phyloP scores from a whole-genome alignment of 2,797 vertebrate genomes.

The Sebastes vulpes region DNA sequence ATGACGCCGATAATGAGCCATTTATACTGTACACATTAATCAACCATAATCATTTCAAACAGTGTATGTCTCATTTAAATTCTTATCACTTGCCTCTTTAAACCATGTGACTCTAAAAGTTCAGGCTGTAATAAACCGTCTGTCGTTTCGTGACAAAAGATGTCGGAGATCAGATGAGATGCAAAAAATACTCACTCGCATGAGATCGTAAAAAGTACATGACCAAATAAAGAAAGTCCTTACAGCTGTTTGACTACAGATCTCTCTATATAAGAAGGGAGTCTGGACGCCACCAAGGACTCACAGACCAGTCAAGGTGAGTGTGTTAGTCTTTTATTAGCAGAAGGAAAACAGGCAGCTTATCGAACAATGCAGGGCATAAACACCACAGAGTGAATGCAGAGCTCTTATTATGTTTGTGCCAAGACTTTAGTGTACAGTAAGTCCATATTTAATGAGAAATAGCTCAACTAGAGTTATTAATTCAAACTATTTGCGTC shows the following conservation, averaged over 20 bases:
- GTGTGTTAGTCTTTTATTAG: slow-evolving; percentile 77
- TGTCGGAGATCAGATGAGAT: slow-evolving; percentile 2
- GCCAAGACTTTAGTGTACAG: slow-evolving; percentile 28
- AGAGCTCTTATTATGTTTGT: slow-evolving; percentile 1
- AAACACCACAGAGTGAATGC: slow-evolving; percentile 27
- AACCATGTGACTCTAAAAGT: background rate
- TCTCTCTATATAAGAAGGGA: slow-evolving; percentile 83
- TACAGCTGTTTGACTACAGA: slow-evolving; percentile 47
- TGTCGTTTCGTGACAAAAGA: slow-evolving; percentile 4
- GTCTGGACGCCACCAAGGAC: slow-evolving; percentile 62
- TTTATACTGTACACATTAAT: background rate
- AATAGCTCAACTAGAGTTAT: background rate
- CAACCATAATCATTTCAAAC: slow-evolving; percentile 6
- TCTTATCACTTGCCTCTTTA: background rate
- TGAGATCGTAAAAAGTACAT: slow-evolving; percentile 61
- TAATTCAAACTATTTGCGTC: slow-evolving; percentile 20
- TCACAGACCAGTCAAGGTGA: slow-evolving; percentile 84
- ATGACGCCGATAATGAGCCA: background rate
- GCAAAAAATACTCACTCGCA: slow-evolving; percentile 60
- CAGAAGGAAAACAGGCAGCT: slow-evolving; percentile 65
- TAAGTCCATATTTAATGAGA: slow-evolving; percentile 4
- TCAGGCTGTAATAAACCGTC: background rate
- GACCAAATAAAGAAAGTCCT: slow-evolving; percentile 81
- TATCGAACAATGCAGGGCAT: slow-evolving; percentile 76
- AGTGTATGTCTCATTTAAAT: slow-evolving; percentile 7